These are phyloP conservation scores for Aegotheles bennettii DNA, from an alignment of 2,113 vertebrate species.

Conservation along the genomic window DNA sequence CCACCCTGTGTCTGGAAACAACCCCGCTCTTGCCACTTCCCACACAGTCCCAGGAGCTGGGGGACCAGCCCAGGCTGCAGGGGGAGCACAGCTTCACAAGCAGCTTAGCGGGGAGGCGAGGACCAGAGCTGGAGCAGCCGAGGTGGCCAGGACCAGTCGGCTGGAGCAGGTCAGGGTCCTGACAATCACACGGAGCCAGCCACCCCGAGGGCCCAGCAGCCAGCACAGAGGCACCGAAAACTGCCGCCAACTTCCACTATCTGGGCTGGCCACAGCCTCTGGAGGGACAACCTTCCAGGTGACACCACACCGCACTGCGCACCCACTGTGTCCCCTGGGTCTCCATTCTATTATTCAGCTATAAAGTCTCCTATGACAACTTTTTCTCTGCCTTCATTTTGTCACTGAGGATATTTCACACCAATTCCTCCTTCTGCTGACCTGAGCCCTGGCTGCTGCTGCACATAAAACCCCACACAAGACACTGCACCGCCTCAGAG, in stretches of 20 bases:
- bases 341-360: neutral
- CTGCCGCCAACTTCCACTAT: neutral
- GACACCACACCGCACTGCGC: neutral
- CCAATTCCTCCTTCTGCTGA: neutral
- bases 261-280: neutral
- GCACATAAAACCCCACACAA: neutral
- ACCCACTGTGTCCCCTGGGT: neutral
- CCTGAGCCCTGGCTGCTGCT: neutral
- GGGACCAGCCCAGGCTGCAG: accelerated
- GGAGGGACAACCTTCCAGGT: neutral
- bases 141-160: neutral
- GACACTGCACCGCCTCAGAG: neutral
- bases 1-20: neutral
- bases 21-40: neutral
- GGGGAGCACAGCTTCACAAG: accelerated
- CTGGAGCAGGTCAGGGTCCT: neutral
- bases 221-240: neutral
- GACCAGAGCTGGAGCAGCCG: neutral
- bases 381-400: neutral
- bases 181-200: neutral
- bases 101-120: neutral
- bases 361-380: neutral
- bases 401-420: neutral
- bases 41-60: accelerated
- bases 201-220: accelerated